These are phyloP conservation scores for Nasonia vitripennis DNA, from an alignment of 1,140 invertebrate species.

Conservation along the genomic window DNA sequence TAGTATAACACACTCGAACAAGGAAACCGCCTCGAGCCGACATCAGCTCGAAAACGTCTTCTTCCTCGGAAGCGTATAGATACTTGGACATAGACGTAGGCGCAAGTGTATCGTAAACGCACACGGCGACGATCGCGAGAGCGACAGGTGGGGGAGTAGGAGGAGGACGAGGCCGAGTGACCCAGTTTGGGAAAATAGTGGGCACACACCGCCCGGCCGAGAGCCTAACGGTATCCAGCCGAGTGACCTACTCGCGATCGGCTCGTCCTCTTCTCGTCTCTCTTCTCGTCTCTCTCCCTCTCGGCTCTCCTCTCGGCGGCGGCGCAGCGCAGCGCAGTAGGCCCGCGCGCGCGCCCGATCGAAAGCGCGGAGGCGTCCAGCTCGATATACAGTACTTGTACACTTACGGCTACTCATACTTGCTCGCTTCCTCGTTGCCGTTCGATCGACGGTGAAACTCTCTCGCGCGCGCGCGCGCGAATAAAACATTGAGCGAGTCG, in stretches of 20 bases:
- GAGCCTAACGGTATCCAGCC: slow-evolving; percentile 36
- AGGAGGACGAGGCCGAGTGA: slow-evolving; percentile 13
- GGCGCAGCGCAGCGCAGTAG: neutral
- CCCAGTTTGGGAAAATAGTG: slow-evolving; percentile 25
- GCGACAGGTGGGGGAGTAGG: neutral
- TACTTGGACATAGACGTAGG: no score
- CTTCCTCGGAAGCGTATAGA: neutral
- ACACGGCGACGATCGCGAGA: neutral
- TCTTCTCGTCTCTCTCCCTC: neutral
- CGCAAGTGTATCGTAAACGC: no score
- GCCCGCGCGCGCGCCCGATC: neutral
- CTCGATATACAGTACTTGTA: neutral
- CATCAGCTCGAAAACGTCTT: neutral
- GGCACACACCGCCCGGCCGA: slow-evolving; percentile 7
- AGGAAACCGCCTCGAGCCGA: neutral
- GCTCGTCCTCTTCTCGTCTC: neutral
- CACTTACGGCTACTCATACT: neutral
- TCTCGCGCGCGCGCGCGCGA: neutral
- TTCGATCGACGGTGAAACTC: slow-evolving; percentile 31
- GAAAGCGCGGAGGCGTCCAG: slow-evolving; percentile 21
- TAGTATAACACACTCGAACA: no score
- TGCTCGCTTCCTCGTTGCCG: neutral
- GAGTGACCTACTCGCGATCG: slow-evolving; percentile 40
- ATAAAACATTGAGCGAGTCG: neutral
- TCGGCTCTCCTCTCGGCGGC: no score